These are phyloP conservation scores for Chrysotoxum bicinctum DNA, from an alignment of 2,888 invertebrate species.

Conservation along the genomic window DNA sequence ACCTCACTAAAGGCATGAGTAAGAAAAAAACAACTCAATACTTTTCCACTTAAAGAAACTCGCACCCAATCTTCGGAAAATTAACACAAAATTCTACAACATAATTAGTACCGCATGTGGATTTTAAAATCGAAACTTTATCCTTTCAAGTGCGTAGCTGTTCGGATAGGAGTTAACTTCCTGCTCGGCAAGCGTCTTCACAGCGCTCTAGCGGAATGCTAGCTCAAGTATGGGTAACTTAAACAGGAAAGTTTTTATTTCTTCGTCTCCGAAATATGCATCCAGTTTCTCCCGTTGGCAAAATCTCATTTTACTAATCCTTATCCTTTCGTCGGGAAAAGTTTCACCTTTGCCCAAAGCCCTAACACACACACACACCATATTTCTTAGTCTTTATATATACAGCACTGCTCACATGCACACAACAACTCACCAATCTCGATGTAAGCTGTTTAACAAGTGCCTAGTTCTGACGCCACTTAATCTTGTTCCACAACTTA, in stretches of 20 bases:
- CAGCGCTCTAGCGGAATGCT: neutral
- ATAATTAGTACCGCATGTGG: constrained; percentile 68
- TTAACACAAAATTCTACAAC: constrained; percentile 65
- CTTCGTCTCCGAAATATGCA: constrained; percentile 24
- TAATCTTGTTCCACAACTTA: constrained; percentile 71
- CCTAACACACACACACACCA: neutral
- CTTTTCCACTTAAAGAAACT: constrained; percentile 68
- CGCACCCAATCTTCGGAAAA: constrained; percentile 67
- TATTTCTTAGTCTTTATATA: neutral
- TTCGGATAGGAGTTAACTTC: constrained; percentile 39
- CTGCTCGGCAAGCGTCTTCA: neutral
- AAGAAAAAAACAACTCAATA: constrained; percentile 40
- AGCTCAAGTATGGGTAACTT: constrained; percentile 42
- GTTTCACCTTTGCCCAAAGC: constrained; percentile 52
- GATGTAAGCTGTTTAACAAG: constrained; percentile 63
- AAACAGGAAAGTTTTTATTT: constrained; percentile 53
- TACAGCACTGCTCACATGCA: neutral
- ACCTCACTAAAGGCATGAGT: no score
- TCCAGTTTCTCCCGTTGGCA: constrained; percentile 33
- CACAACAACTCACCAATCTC: constrained; percentile 25
- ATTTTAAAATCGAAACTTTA: constrained; percentile 70
- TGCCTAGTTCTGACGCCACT: constrained; percentile 67
- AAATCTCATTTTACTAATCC: constrained; percentile 73
- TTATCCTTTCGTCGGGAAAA: constrained; percentile 43
- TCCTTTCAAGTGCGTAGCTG: constrained; percentile 44